These are phyloP conservation scores for Cacatua alba DNA, from an alignment of 2,113 vertebrate species.

Conservation along the genomic window DNA sequence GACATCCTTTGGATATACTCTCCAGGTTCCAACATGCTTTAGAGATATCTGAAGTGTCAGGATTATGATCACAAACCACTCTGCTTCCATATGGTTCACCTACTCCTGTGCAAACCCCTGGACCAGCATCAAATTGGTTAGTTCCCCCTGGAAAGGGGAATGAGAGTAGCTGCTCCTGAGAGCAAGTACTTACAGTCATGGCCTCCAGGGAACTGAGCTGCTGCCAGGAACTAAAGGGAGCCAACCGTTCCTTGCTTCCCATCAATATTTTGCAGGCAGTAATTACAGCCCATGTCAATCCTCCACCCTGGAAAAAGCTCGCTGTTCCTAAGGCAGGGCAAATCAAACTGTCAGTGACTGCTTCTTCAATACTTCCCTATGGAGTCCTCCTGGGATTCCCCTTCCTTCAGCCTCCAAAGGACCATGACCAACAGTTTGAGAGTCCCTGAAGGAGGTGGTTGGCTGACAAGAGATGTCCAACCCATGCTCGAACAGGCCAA, in stretches of 20 bases:
- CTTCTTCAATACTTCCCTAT: background rate
- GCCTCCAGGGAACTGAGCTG: background rate
- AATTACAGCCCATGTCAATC: background rate
- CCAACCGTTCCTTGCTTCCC: background rate
- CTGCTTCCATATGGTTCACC: background rate
- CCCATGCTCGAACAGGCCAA: background rate
- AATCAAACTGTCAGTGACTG: background rate
- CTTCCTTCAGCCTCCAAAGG: background rate
- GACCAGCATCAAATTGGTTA: background rate
- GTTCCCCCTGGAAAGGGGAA: background rate
- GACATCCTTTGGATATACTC: background rate
- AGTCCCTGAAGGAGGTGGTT: background rate
- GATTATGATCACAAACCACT: rapidly evolving
- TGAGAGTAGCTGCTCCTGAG: background rate
- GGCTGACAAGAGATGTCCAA: background rate
- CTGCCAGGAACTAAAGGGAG: constrained; percentile 1
- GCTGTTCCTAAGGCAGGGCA: background rate
- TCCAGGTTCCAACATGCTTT: background rate
- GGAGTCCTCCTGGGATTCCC: background rate
- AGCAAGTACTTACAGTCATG: background rate
- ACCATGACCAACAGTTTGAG: background rate
- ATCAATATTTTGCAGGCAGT: constrained; percentile 2
- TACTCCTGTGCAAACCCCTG: background rate
- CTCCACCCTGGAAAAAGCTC: background rate
- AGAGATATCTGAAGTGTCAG: background rate